Conservation (phyloP, 2,888 invertebrate genomes). For the Entomobrya multifasciata region DNA sequence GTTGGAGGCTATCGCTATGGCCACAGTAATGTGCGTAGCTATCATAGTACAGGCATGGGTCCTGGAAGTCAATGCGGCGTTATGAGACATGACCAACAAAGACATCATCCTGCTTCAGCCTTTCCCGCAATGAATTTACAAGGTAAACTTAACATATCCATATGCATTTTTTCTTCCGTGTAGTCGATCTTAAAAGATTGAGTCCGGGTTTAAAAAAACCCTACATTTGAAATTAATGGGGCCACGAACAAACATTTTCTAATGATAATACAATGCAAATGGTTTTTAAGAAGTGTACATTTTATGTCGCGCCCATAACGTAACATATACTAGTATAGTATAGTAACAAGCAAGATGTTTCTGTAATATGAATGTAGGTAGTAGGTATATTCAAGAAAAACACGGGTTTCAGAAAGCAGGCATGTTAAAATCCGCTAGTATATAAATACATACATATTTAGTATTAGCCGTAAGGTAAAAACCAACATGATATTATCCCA, state of each 20-base stretch:
- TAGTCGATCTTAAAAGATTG: too few relatives aligned
- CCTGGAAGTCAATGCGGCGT: conserved; percentile 79
- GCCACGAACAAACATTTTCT: conserved; percentile 24
- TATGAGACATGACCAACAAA: conserved; percentile 80
- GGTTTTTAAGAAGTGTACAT: too few relatives aligned
- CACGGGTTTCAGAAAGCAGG: too few relatives aligned
- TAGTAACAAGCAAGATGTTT: too few relatives aligned
- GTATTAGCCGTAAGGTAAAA: neutral
- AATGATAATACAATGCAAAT: too few relatives aligned
- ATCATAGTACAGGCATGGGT: conserved; percentile 79
- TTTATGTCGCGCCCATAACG: too few relatives aligned
- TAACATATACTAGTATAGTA: too few relatives aligned
- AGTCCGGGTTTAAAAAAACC: too few relatives aligned
- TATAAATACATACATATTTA: neutral
- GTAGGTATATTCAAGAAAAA: too few relatives aligned
- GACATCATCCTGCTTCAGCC: conserved; percentile 79
- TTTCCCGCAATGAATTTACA: conserved; percentile 80
- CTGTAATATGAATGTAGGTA: too few relatives aligned
- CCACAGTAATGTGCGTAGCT: conserved; percentile 79
- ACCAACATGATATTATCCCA: neutral
- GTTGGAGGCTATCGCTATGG: conserved; percentile 80
- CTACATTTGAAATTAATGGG: conserved; percentile 4
- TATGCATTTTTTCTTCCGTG: neutral
- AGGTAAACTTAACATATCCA: conserved; percentile 69
- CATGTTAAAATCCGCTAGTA: neutral